Evolutionary conservation across 2,797 vertebrate species (phyloP).

Genomic region (Phoebastria nigripes): DNA sequence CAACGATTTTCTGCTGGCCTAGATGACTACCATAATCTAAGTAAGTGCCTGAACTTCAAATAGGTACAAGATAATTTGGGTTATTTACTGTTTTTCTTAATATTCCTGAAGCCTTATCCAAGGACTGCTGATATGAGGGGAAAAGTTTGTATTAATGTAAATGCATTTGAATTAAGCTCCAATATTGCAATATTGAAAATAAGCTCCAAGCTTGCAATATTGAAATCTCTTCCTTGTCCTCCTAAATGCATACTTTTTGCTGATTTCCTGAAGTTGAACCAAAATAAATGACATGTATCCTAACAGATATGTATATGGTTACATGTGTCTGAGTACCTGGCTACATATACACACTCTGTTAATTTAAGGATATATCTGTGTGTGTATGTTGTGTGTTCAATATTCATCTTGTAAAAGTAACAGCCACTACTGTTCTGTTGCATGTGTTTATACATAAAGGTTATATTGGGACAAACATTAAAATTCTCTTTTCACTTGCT

Average conservation of each 20-base stretch:
- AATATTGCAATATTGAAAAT: not conserved
- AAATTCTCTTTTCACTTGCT: not conserved
- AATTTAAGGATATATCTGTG: not conserved
- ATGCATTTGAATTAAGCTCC: not conserved
- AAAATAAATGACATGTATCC: not conserved
- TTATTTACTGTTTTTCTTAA: not conserved
- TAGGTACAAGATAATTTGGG: not conserved
- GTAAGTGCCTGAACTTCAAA: not conserved
- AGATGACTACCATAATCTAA: not conserved
- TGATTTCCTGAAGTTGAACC: not conserved
- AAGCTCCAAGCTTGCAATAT: not conserved
- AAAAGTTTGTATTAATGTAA: not conserved
- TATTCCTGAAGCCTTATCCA: not conserved
- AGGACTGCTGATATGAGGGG: not conserved
- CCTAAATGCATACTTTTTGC: not conserved
- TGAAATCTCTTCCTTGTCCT: not conserved
- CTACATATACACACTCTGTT: not conserved
- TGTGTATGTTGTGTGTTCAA: not conserved
- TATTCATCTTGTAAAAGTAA: not conserved
- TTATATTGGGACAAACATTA: not conserved
- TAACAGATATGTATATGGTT: not conserved
- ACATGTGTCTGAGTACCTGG: not conserved
- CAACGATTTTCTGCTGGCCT: not conserved
- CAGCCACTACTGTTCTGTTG: not conserved
- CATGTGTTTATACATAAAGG: not conserved